Percentiles rank a stretch among this genome's conserved stretches.
Conservation (phyloP, 2,888 invertebrate genomes). For the Chaetogeoica ovagalla region DNA sequence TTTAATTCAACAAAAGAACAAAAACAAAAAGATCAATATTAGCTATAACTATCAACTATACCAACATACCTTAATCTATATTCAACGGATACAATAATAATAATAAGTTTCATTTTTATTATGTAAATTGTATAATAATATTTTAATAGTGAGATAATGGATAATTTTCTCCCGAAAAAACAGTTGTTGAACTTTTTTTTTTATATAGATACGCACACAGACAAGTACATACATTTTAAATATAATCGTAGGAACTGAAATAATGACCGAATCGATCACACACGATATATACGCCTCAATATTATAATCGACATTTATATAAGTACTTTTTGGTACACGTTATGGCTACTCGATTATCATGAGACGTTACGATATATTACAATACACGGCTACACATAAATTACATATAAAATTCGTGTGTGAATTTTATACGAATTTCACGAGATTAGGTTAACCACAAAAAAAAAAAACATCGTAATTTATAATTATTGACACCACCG, state of each 20-base stretch:
- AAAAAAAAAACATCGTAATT: not conserved
- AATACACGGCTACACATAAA: no score
- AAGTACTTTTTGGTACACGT: not conserved
- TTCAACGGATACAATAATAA: not conserved
- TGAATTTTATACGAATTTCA: not conserved
- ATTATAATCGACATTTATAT: not conserved
- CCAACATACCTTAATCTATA: no score
- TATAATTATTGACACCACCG: not conserved
- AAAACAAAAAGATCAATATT: constrained; percentile 20
- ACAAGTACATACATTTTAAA: not conserved
- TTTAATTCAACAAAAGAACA: constrained; percentile 31
- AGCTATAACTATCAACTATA: constrained; percentile 1
- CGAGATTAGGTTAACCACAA: not conserved
- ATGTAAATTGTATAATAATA: not conserved
- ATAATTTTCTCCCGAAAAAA: not conserved
- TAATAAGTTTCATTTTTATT: not conserved
- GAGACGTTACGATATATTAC: not conserved
- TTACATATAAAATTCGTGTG: no score
- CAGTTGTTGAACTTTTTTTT: not conserved
- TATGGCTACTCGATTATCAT: constrained; percentile 14
- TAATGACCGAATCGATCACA: constrained; percentile 16
- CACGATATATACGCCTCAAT: not conserved
- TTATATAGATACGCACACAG: no score
- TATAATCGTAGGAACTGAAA: constrained; percentile 32
- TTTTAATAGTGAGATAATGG: not conserved